phyloP scores from a whole-genome alignment of 2,113 vertebrate species.

The Nothoprocta perdicaria region DNA sequence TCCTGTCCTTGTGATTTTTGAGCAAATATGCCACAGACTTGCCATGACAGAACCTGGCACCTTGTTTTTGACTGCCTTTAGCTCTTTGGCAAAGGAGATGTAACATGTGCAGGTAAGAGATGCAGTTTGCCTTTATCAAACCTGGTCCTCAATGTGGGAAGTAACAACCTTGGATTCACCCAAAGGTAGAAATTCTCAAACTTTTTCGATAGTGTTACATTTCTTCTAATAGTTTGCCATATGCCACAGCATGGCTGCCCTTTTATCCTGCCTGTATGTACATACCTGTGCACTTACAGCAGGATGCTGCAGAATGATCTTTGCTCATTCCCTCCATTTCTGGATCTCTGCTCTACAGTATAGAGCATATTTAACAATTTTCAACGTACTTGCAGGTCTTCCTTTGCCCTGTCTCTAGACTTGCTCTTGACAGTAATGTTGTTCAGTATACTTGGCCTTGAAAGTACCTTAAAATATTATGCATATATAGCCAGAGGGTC shows the following conservation, averaged over 20 bases:
- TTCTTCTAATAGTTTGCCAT: background rate
- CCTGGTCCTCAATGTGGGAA: background rate
- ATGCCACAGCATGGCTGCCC: background rate
- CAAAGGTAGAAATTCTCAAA: background rate
- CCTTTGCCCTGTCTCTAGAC: background rate
- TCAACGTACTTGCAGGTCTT: background rate
- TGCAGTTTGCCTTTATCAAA: background rate
- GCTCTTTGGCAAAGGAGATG: background rate
- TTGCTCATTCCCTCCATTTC: background rate
- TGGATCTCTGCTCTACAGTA: background rate
- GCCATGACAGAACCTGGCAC: background rate
- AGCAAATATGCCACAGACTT: background rate
- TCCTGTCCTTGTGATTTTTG: rapidly evolving
- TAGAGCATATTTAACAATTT: background rate
- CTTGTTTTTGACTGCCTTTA: background rate
- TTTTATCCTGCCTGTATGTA: background rate
- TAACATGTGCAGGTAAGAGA: background rate
- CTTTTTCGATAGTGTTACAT: background rate
- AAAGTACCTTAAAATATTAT: background rate
- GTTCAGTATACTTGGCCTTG: background rate
- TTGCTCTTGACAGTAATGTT: background rate
- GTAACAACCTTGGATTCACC: background rate
- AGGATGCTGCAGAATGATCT: background rate
- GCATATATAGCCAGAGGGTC: background rate
- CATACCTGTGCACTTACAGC: background rate